phyloP scores from a whole-genome alignment of 2,113 vertebrate genomes.

The Conger conger region DNA sequence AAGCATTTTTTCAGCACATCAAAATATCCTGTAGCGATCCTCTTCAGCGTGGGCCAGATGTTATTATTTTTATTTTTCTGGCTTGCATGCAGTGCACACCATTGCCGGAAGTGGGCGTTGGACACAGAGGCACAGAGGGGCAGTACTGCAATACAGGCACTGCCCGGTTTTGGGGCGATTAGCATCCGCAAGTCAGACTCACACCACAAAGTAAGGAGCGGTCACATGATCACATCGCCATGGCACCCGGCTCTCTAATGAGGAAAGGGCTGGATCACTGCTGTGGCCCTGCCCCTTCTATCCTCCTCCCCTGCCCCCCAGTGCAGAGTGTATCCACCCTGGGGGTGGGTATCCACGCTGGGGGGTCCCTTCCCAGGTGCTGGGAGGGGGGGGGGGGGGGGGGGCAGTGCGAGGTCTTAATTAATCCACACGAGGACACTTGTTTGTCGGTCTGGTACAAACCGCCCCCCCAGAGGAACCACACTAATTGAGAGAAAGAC shows the following conservation, averaged over 20 bases:
- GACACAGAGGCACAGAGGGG: no score
- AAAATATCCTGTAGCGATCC: not conserved
- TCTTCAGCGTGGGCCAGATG: not conserved
- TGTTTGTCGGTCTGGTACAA: slow-evolving; percentile 54
- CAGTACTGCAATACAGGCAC: not conserved
- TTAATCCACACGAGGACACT: slow-evolving; percentile 67
- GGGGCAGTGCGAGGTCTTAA: slow-evolving; percentile 47
- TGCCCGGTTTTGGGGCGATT: no score
- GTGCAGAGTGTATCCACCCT: not conserved
- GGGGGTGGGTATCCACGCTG: not conserved
- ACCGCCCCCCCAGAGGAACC: slow-evolving; percentile 48
- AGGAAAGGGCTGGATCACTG: not conserved
- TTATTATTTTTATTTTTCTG: not conserved
- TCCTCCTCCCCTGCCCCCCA: not conserved
- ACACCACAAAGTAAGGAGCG: not conserved
- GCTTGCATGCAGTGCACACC: not conserved
- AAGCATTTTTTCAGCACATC: not conserved
- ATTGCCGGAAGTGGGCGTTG: no score
- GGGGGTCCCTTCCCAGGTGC: not conserved
- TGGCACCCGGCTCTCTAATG: not conserved
- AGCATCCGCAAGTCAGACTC: not conserved
- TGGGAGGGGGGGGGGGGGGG: not conserved
- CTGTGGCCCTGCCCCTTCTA: not conserved
- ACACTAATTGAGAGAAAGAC: slow-evolving; percentile 38
- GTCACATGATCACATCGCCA: not conserved